Evolutionary conservation across 2,113 vertebrate species (phyloP), one percentile per base, ranked within the genome.

Genomic region (Gila orcuttii): DNA sequence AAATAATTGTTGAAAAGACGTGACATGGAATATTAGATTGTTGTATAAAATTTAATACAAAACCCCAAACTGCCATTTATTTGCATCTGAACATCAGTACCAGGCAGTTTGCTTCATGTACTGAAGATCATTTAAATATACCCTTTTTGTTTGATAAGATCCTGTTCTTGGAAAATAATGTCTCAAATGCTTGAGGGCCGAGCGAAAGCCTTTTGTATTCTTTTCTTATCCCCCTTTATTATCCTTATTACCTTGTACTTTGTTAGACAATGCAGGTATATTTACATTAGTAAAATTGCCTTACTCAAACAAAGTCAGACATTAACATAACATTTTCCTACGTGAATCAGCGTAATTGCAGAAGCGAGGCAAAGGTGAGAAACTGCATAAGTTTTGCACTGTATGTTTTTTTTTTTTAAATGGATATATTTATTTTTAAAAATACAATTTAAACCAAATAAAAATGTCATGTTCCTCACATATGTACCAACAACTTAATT

Each of bases 261-360:
- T 19, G 39, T 28, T 12, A 47, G 39, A 81, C 59, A 81, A 81
- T 81, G n/a, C 15, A n/a, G 39, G 59, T 47, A 28, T 81, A 47
- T 66, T 81, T 80, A 31, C 39, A 80, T 28, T 47, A 47, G 39
- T 11, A 9, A 81, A 47, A 81, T 47, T 47, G 39, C n/a, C 59
- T 47, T 81, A 47, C n/a, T 19, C 36, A 80, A 39, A 59, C 52
- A n/a, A 17, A 47, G 13, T 21, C 6, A 45, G 55, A 42, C n/a
- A 3, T 9, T 59, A 60, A 36, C 76, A 59, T 36, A 59, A 33
- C 3, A n/a, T 60, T n/a, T n/a, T n/a, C 10, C 33, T 23, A 39
- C 55, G 39, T 25, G 55, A 62, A 39, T 62, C 8, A 31, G 59
- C 4, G 2, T 17, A 8, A 39, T 25, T 62, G 33, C 25, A 47